Percentiles rank a stretch among this genome's conserved stretches.
phyloP scores from a whole-genome alignment of 1,140 invertebrate genomes.

The Drepana arcuata region DNA sequence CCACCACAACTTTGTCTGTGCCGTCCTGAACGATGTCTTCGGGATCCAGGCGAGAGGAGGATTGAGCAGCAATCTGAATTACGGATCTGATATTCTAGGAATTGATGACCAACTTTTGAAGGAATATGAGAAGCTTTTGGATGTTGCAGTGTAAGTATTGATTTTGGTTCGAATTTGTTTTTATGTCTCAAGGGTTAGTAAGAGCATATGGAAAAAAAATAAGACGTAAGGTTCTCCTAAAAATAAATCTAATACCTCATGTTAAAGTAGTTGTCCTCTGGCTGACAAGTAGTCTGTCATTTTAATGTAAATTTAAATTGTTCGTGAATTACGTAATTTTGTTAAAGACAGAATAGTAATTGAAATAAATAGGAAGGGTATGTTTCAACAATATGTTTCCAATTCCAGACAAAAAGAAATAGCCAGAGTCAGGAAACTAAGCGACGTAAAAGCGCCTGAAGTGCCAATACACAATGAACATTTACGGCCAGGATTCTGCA shows the following conservation, averaged over 20 bases:
- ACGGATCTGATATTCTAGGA: slow-evolving; percentile 88
- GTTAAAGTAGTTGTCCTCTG: no score
- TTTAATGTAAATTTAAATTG: no score
- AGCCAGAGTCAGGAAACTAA: slow-evolving; percentile 47
- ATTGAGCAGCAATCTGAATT: slow-evolving; percentile 76
- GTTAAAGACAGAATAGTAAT: no score
- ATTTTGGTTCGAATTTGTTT: no score
- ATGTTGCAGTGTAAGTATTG: slow-evolving; percentile 79
- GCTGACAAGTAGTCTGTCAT: no score
- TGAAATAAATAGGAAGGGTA: no score
- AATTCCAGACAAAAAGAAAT: slow-evolving; percentile 62
- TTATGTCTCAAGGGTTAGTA: no score
- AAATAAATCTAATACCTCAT: no score
- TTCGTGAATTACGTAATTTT: no score
- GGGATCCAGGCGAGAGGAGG: slow-evolving; percentile 92
- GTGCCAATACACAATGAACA: slow-evolving; percentile 75
- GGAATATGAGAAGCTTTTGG: slow-evolving; percentile 83
- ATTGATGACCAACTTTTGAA: slow-evolving; percentile 83
- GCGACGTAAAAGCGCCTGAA: slow-evolving; percentile 54
- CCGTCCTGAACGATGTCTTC: slow-evolving; percentile 92
- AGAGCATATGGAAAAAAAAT: no score
- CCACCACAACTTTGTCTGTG: slow-evolving; percentile 92
- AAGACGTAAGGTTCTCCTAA: no score
- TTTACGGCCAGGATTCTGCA: slow-evolving; percentile 88
- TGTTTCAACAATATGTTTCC: no score